Base-by-base conservation (phyloP, 2,797 vertebrate species). In the Bovichtus diacanthus region DNA sequence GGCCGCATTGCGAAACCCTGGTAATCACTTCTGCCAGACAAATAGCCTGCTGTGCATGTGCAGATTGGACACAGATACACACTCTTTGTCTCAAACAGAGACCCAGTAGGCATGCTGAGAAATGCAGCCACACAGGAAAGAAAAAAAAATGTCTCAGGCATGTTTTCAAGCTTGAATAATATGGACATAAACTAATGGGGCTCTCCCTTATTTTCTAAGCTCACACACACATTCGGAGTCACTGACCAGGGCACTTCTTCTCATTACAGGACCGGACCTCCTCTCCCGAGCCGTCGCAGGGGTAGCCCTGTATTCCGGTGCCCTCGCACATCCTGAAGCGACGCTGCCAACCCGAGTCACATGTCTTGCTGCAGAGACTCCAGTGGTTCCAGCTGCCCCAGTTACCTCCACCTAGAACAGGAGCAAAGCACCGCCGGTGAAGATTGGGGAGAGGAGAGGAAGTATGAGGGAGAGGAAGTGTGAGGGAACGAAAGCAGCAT, bases 321-420 rank as follows among this genome's bases (percentile, higher is more conserved):
- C 96, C 97, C 92, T 99, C 96, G 21, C 98, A 99, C 97, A 97
- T 96, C 87, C 98, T 95, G 95, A 97, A 97, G 76, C 98, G 97
- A 2, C 96, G 96, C 95, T 98, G 98, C 97, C 96, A 99, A 56
- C 98, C 98, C 0, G 96, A 98, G 94, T 99, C 97, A 1, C 98
- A 99, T 0, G 97, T 99, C 93, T 99, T 99, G 87, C 97, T 99
- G 91, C 98, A 99, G 77, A 97, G 94, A 82, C 96, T 98, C 98
- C 98, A 99, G 67, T 97, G 96, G 79, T 97, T 99, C 98, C 98
- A 99, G 0, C 95, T 95, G 13, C 97, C 97, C 98, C 98, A 99
- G 83, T 97, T 98, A 87, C 98, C 96, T 67, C 96, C 98, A 16
- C 94, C 95, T 96, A 68, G 18, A 38, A 51, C 56, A 74, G n/a